Evolutionary conservation across 2,888 invertebrate species (phyloP), one percentile per base, ranked within the genome.

Genomic region (Pseudeuparius sepicola): DNA sequence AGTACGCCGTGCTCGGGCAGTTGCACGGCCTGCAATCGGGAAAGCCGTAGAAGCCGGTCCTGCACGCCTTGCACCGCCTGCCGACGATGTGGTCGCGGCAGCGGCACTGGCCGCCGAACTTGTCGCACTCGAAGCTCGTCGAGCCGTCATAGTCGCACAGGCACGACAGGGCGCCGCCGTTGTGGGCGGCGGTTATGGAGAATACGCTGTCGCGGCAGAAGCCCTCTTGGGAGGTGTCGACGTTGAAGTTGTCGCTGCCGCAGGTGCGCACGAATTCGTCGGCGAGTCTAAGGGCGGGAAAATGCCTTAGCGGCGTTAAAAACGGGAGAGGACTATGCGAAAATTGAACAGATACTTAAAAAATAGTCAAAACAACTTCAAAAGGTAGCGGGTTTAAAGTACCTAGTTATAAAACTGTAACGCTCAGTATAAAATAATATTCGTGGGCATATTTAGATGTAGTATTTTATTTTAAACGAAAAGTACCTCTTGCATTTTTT

Each of bases 41-140:
- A 61, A 94, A 99, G 1, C 93, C 94, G 55, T 80, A 98, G 63
- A 76, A 94, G 0, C 94, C 96, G 0, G 92, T 88, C 41, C 78
- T 73, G 59, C 90, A 90, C 3, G 75, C 71, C 33, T 78, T 78
- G 52, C 77, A 90, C 1, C 73, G 77, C 17, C 96, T 70, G 1
- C 97, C 97, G 45, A 98, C 93, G 2, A 99, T 85, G 59, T 97
- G 84, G 0, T 81, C 73, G 53, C 81, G 81, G 61, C 98, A 98
- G 3, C 78, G 75, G 59, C 98, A 98, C 60, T 97, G 94, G 0
- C 98, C 98, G 0, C 98, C 98, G 58, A 93, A 96, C 23, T 79
- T 74, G 42, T 85, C 80, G 57, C 98, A 98, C 49, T 85, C 81
- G 55, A 94, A 84, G 51, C 81, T 84, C 31, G 71, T 66, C 0